Percentiles rank a stretch among this genome's conserved stretches.
Conservation (phyloP, 2,797 vertebrate species). For the Pseudochaenichthys georgianus region DNA sequence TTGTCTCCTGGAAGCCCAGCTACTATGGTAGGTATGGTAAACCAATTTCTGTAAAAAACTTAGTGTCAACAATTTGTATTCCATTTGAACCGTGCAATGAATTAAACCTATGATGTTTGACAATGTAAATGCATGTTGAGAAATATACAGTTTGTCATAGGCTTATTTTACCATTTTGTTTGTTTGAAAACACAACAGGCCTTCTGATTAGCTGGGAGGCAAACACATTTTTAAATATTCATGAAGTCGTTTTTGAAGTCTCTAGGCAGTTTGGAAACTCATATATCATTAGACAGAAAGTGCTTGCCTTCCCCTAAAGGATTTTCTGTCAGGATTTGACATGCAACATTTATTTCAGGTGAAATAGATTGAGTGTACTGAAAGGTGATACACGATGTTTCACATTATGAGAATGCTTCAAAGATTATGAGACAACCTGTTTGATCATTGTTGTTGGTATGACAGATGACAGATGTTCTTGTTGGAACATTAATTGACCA, state of each 20-base stretch:
- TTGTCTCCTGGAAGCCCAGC: slow-evolving; percentile 86
- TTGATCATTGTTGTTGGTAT: background rate
- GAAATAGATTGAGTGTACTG: background rate
- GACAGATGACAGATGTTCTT: background rate
- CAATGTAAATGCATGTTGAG: too few species aligned
- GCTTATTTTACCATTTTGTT: too few species aligned
- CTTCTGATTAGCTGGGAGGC: too few species aligned
- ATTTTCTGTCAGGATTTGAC: background rate
- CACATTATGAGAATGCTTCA: background rate
- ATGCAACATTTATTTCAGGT: background rate
- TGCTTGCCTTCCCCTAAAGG: background rate
- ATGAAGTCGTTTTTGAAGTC: background rate
- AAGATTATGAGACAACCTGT: background rate
- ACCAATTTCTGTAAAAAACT: too few species aligned
- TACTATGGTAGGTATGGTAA: slow-evolving; percentile 72
- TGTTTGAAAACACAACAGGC: too few species aligned
- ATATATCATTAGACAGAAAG: background rate
- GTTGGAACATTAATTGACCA: background rate
- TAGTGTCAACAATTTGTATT: too few species aligned
- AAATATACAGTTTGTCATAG: too few species aligned
- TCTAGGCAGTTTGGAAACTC: background rate
- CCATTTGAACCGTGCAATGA: too few species aligned
- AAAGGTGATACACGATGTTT: background rate
- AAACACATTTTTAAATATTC: too few species aligned
- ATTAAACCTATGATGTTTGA: too few species aligned